Percentiles rank a stretch among this genome's conserved stretches.
phyloP scores from a whole-genome alignment of 2,113 vertebrate species.

The Pachycephala philippinensis region DNA sequence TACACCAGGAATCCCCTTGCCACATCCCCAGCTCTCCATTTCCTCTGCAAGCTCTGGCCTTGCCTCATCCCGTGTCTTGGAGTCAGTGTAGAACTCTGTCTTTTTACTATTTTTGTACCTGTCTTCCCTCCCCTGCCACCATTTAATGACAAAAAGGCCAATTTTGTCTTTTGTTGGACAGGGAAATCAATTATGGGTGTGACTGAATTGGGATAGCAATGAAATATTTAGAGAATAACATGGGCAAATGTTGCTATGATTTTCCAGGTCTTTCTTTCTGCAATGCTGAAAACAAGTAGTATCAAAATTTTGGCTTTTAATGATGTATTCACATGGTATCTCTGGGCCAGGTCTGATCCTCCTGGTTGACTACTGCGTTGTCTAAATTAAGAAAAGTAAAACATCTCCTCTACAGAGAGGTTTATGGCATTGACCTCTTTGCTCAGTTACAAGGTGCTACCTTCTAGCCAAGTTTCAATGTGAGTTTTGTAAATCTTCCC shows the following conservation, averaged over 20 bases:
- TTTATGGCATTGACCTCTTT: background rate
- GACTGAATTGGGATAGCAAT: background rate
- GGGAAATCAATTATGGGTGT: background rate
- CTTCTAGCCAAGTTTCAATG: background rate
- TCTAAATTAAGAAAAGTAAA: background rate
- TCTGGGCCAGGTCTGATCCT: background rate
- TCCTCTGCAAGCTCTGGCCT: background rate
- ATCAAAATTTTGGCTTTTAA: background rate
- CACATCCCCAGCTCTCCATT: background rate
- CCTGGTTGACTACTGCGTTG: background rate
- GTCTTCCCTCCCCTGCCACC: background rate
- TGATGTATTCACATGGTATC: background rate
- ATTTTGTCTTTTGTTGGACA: background rate
- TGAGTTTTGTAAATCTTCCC: background rate
- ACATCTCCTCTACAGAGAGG: background rate
- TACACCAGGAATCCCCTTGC: background rate
- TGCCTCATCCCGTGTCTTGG: rapidly evolving
- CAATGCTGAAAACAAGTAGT: background rate
- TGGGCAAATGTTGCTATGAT: background rate
- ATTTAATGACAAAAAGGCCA: background rate
- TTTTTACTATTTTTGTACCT: background rate
- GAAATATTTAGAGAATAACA: background rate
- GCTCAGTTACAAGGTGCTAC: background rate
- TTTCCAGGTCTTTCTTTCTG: background rate
- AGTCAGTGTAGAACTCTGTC: background rate